Evolutionary conservation across 2,888 invertebrate genomes (phyloP), one percentile per base, ranked within the genome.

Genomic region (Calameuta pallipes): DNA sequence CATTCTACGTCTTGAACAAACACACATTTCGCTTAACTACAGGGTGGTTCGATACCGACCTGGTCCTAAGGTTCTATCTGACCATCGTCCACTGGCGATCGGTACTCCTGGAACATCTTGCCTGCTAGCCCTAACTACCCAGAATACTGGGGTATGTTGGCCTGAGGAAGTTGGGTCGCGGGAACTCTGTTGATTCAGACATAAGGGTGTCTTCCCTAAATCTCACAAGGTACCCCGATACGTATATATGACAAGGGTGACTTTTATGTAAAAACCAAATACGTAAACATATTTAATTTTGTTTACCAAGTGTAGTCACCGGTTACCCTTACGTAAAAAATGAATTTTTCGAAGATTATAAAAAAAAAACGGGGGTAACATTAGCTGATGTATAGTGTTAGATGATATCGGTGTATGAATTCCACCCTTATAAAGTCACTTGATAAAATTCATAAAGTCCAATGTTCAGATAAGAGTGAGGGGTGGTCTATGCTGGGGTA

Each of bases 1-100:
- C 23, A 6, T 56, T 23, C 56, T 56, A 56, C 56, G 23, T 56
- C 56, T 56, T 56, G 80, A 81, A 81, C 83, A 81, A 83, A 83
- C 83, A 83, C 82, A 83, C 80, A 83, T 82, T 84, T 83, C 80
- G 81, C 80, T 56, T 56, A 56, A 56, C 56, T 23, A 56, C 56
- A 56, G 56, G 56, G 56, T 23, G 56, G 23, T 56, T 23, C 56
- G 23, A 9, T 56, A 1, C 56, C 56, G 56, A 56, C 23, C 56
- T 56, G 56, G 23, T 56, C 56, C 9, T 1, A 23, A 23, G 56
- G 56, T 56, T 56, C 56, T 56, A 9, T 23, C 56, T 56, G 56
- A 56, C 56, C 56, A 56, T 56, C 23, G 56, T 23, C 23, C 23
- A 56, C 9, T 80, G 73, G 77, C 75, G 80, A 80, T 79, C 78